Conservation (phyloP, 2,113 vertebrate genomes). For the Rattus rattus region DNA sequence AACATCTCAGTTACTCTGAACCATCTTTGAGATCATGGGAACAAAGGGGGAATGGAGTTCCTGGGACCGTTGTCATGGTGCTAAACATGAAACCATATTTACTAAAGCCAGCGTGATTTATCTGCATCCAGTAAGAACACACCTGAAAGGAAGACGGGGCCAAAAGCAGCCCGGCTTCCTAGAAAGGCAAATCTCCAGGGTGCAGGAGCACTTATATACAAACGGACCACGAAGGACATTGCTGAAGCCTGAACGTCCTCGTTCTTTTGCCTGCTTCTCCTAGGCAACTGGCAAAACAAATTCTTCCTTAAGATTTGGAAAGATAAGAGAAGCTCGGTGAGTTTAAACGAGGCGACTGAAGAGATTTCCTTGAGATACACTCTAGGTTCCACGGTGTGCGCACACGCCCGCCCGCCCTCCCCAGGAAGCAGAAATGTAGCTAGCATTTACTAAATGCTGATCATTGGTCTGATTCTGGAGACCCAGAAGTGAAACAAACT, state of each 20-base stretch:
- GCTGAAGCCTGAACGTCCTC: constrained; percentile 58
- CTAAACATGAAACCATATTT: constrained; percentile 51
- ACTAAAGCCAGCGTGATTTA: constrained; percentile 68
- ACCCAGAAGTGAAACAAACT: neutral
- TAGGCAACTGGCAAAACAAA: constrained; percentile 49
- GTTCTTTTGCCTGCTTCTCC: constrained; percentile 58
- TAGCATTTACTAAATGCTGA: constrained; percentile 6
- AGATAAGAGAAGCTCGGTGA: constrained; percentile 51
- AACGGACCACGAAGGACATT: constrained; percentile 54
- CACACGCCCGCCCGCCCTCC: neutral
- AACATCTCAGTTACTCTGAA: neutral
- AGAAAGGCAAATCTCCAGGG: constrained; percentile 52
- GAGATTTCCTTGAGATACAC: constrained; percentile 58
- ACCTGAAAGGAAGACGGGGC: constrained; percentile 57
- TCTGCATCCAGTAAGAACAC: constrained; percentile 58
- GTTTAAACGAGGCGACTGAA: constrained; percentile 16
- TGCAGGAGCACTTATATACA: constrained; percentile 19
- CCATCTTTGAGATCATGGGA: neutral
- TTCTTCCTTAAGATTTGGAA: constrained; percentile 45
- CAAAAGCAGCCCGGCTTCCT: constrained; percentile 57
- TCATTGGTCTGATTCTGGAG: neutral
- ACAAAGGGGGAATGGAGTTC: neutral
- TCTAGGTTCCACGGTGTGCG: neutral
- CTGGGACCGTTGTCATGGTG: constrained; percentile 29
- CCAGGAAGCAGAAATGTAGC: neutral